These are phyloP conservation scores for Hofmannophila pseudospretella DNA, from an alignment of 2,888 invertebrate genomes.

Conservation along the genomic window DNA sequence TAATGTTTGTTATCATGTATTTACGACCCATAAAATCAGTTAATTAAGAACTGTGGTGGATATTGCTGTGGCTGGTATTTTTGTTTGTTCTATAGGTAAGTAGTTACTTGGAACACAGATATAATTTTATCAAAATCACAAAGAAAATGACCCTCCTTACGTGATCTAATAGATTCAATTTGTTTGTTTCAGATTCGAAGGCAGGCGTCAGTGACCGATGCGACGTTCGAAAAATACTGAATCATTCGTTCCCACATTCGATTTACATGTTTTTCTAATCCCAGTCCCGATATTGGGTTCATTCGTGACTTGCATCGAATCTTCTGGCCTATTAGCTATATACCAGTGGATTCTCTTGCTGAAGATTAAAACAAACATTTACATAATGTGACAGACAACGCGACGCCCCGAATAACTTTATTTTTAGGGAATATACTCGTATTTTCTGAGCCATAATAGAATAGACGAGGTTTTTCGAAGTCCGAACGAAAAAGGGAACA, in stretches of 20 bases:
- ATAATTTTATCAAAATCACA: neutral
- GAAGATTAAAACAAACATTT: constrained; percentile 54
- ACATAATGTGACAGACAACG: constrained; percentile 56
- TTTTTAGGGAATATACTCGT: constrained; percentile 26
- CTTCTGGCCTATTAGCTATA: constrained; percentile 37
- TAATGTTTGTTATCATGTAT: too few relatives aligned
- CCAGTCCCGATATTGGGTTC: constrained; percentile 51
- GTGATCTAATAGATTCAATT: constrained; percentile 39
- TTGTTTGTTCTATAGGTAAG: too few relatives aligned
- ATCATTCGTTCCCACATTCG: constrained; percentile 24
- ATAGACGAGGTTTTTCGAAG: constrained; percentile 3
- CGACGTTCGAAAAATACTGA: constrained; percentile 20
- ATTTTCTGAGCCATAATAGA: constrained; percentile 5
- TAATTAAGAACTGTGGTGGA: too few relatives aligned
- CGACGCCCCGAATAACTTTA: constrained; percentile 42
- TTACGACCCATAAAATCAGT: neutral
- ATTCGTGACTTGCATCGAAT: constrained; percentile 64
- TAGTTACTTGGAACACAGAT: too few relatives aligned
- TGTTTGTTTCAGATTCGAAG: constrained; percentile 43
- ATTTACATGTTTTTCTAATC: constrained; percentile 67
- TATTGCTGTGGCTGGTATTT: too few relatives aligned
- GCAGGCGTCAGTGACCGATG: constrained; percentile 18
- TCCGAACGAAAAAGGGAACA: too few relatives aligned
- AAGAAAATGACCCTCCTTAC: constrained; percentile 1
- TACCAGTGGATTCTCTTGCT: constrained; percentile 29